Percentiles rank a stretch among this genome's conserved stretches.
These are phyloP conservation scores for Eutolmus rufibarbis DNA, from an alignment of 2,888 invertebrate genomes.

Conservation along the genomic window DNA sequence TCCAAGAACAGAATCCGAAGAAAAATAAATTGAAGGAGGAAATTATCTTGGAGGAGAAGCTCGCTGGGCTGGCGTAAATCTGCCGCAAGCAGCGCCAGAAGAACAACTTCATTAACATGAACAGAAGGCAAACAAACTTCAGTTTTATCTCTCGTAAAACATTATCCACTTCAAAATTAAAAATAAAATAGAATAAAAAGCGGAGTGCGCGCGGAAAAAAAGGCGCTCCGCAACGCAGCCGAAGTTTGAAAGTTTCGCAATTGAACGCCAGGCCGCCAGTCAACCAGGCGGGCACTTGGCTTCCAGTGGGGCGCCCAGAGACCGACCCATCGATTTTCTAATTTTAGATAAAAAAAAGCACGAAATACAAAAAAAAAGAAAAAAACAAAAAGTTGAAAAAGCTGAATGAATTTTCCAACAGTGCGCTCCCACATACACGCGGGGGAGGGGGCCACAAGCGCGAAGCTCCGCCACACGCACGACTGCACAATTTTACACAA, in stretches of 20 bases:
- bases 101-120: constrained; percentile 16
- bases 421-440: background rate
- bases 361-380: background rate
- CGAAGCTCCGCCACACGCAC: background rate
- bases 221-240: background rate
- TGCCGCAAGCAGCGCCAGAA: background rate
- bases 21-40: background rate
- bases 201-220: background rate
- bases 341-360: constrained; percentile 23
- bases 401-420: background rate
- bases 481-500: background rate
- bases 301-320: background rate
- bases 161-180: constrained; percentile 4
- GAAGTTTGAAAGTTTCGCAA: constrained; percentile 15
- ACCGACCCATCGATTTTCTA: constrained; percentile 27
- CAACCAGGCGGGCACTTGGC: background rate
- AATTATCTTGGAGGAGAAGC: background rate
- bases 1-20: background rate
- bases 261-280: background rate
- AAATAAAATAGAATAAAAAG: background rate
- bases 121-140: constrained; percentile 11
- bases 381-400: background rate
- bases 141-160: constrained; percentile 18
- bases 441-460: background rate
- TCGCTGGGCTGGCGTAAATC: background rate